Evolutionary conservation across 2,888 invertebrate species (phyloP).

Genomic region (Callinectes sapidus): DNA sequence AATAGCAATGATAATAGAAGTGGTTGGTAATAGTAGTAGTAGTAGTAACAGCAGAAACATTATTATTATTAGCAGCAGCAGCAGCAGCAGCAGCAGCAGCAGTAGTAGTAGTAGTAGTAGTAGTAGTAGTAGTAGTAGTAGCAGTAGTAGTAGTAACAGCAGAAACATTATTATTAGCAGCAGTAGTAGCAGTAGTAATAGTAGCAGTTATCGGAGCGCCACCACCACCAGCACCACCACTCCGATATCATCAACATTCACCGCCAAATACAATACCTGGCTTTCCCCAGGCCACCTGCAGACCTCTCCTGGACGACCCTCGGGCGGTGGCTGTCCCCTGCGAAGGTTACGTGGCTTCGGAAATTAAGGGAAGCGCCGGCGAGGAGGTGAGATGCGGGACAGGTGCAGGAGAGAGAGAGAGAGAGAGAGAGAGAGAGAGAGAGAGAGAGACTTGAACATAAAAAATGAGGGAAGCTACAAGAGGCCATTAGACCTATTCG

Average conservation of each 20-base stretch:
- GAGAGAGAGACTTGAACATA: no score
- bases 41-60: no score
- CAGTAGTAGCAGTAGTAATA: background rate
- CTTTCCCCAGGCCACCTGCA: conserved; percentile 15
- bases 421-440: no score
- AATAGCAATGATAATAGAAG: background rate
- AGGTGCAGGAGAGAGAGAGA: background rate
- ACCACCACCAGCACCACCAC: background rate
- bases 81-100: background rate
- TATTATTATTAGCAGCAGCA: no score
- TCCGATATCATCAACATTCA: background rate
- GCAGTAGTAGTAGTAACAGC: background rate
- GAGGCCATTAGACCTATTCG: no score
- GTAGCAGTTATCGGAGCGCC: background rate
- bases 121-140: background rate
- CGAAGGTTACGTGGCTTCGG: background rate
- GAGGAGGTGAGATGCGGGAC: background rate
- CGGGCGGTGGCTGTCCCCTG: background rate
- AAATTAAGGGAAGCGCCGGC: background rate
- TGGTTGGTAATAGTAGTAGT: background rate
- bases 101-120: background rate
- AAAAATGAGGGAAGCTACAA: no score
- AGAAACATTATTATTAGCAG: background rate
- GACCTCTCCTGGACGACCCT: background rate
- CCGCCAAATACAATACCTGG: background rate